Base-by-base conservation (phyloP, 2,888 invertebrate species). In the Hetaerina titia region DNA sequence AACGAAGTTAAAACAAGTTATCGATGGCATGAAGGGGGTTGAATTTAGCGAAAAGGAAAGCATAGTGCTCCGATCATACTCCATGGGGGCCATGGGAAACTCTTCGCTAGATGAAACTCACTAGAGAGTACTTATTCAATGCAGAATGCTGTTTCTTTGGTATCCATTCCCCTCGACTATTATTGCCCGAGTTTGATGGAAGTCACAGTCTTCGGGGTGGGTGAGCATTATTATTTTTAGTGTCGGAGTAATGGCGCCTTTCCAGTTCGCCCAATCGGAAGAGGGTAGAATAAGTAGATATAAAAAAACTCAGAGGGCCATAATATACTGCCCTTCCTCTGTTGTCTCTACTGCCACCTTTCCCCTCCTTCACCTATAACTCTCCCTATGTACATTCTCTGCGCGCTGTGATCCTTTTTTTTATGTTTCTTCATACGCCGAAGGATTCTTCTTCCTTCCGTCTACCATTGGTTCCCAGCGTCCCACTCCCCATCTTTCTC, bases 71-170 rank as follows among this genome's bases (percentile, higher is more conserved):
- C 22, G 6, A 69, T 69, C 7, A 11, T 45, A 45, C 45, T 45
- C 8, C 5, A 87, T 5, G 45, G 22, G 57, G 89, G 7, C 57
- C 1, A 92, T 64, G 9, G 22, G 56, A 64, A 89, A 22, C 69
- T 69, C n/a, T 56, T 31, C n/a, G 92, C 74, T 22, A 31, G 56
- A 92, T 92, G 56, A 92, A 60, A 69, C 56, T 69, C 92, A 69
- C 64, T 58, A 45, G 63, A 45, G 31, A 69, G 57, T 22, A n/a
- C 92, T 22, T 92, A 69, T 92, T n/a, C n/a, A n/a, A n/a, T n/a
- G n/a, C n/a, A n/a, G n/a, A n/a, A n/a, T n/a, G n/a, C 92, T 64
- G 25, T 92, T 92, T 92, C 92, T 69, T 92, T 92, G 92, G 69
- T 69, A 69, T 69, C 92, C 92, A 45, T 92, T 92, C 69, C 69